These are phyloP conservation scores for Scomber japonicus DNA, from an alignment of 2,113 vertebrate genomes.

Conservation along the genomic window DNA sequence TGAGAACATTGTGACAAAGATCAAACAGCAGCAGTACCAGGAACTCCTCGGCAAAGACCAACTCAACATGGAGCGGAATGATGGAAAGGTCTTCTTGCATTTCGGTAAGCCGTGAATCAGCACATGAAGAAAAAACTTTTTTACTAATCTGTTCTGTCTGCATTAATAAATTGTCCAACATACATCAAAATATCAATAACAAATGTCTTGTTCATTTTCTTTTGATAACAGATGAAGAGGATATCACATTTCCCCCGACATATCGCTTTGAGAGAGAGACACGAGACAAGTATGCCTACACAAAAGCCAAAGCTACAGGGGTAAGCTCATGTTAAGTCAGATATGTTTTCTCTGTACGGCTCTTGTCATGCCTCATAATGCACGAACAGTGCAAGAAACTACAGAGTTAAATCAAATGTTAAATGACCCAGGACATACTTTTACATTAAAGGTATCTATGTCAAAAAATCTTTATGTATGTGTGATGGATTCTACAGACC, in stretches of 20 bases:
- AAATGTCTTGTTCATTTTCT: background rate
- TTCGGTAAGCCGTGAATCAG: slow-evolving; percentile 86
- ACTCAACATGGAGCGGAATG: slow-evolving; percentile 89
- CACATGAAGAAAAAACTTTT: background rate
- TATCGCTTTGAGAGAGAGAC: slow-evolving; percentile 96
- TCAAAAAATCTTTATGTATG: background rate
- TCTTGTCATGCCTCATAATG: background rate
- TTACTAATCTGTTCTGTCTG: background rate
- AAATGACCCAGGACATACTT: background rate
- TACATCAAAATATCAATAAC: background rate
- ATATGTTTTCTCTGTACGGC: slow-evolving; percentile 39
- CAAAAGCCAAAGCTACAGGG: slow-evolving; percentile 97
- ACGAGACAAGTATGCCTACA: slow-evolving; percentile 94
- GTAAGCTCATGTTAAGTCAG: slow-evolving; percentile 78
- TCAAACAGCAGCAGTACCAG: slow-evolving; percentile 94
- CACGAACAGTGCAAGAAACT: background rate
- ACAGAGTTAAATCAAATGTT: background rate
- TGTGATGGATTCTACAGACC: slow-evolving; percentile 84
- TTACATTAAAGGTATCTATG: background rate
- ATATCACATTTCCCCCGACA: slow-evolving; percentile 96
- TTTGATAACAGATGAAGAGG: slow-evolving; percentile 91
- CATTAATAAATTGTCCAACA: background rate
- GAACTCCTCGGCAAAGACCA: slow-evolving; percentile 93
- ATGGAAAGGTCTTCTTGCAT: slow-evolving; percentile 92
- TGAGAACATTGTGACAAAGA: slow-evolving; percentile 94